Evolutionary conservation across 1,140 invertebrate species (phyloP).

Genomic region (Sipha flava): DNA sequence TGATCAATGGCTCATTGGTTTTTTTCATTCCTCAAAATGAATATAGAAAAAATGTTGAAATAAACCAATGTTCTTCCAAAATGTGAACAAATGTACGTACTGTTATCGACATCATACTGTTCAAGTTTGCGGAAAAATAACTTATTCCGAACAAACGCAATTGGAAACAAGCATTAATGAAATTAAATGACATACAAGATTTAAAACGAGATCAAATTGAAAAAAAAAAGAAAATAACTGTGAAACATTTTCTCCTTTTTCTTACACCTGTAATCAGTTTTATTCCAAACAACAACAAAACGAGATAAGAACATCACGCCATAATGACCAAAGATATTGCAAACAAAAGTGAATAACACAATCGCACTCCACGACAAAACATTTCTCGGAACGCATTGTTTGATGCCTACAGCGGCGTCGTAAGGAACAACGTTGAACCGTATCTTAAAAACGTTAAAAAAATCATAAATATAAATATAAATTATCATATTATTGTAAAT

Average conservation of each 20-base stretch:
- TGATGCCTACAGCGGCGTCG: not conserved
- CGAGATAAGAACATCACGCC: slow-evolving; percentile 1
- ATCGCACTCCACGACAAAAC: not conserved
- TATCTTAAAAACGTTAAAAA: too few species aligned
- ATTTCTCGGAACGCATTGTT: not conserved
- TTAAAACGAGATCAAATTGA: not conserved
- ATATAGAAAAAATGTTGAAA: not conserved
- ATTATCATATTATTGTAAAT: too few species aligned
- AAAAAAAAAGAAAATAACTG: not conserved
- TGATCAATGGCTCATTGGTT: not conserved
- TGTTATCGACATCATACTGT: not conserved
- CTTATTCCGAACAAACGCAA: not conserved
- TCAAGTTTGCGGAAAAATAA: not conserved
- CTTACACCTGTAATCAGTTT: not conserved
- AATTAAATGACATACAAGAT: not conserved
- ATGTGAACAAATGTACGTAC: not conserved
- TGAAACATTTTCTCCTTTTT: not conserved
- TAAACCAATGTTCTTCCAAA: not conserved
- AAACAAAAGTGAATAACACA: not conserved
- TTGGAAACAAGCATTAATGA: not conserved
- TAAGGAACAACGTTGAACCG: too few species aligned
- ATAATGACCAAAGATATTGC: slow-evolving; percentile 7
- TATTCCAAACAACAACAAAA: slow-evolving; percentile 15
- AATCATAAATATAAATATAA: too few species aligned
- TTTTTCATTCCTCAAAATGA: not conserved